These are phyloP conservation scores for Caenorhabditis sp. DNA, from an alignment of 2,888 invertebrate genomes.

Conservation along the genomic window DNA sequence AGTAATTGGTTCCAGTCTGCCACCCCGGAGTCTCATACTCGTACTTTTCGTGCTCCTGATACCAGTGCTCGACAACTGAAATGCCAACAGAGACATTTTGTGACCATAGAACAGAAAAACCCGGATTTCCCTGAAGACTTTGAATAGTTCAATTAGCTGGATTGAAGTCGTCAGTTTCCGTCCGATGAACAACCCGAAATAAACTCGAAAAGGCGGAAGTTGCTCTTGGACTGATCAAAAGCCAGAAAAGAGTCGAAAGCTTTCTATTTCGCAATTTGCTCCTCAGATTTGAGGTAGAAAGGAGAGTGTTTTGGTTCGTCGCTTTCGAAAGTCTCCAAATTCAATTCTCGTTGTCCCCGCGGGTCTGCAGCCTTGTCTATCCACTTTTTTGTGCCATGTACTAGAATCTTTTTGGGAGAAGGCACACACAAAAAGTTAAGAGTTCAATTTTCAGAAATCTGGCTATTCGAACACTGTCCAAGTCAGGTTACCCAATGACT, in stretches of 20 bases:
- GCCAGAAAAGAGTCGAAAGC: background rate
- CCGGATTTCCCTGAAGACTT: too few relatives aligned
- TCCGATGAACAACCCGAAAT: background rate
- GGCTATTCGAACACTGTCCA: background rate
- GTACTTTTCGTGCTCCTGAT: conserved; percentile 76
- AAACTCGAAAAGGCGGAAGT: conserved; percentile 9
- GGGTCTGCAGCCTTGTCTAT: conserved; percentile 15
- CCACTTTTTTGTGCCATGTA: conserved; percentile 30
- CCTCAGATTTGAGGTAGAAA: conserved; percentile 35
- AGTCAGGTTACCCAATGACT: too few relatives aligned
- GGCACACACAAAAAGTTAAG: background rate
- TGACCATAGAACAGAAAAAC: background rate
- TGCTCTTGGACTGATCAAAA: conserved; percentile 7
- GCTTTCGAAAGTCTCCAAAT: conserved; percentile 51
- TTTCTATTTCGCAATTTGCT: conserved; percentile 19
- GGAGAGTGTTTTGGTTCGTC: conserved; percentile 48
- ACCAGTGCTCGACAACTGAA: conserved; percentile 72
- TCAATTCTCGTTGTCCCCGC: conserved; percentile 20
- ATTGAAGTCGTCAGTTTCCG: background rate
- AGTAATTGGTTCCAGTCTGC: conserved; percentile 80
- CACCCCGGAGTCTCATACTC: conserved; percentile 78
- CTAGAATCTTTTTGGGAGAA: conserved; percentile 9
- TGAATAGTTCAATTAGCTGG: background rate
- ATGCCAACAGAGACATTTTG: background rate
- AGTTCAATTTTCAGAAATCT: background rate